Conservation (phyloP, 2,888 invertebrate species). For the Pocota personata region DNA sequence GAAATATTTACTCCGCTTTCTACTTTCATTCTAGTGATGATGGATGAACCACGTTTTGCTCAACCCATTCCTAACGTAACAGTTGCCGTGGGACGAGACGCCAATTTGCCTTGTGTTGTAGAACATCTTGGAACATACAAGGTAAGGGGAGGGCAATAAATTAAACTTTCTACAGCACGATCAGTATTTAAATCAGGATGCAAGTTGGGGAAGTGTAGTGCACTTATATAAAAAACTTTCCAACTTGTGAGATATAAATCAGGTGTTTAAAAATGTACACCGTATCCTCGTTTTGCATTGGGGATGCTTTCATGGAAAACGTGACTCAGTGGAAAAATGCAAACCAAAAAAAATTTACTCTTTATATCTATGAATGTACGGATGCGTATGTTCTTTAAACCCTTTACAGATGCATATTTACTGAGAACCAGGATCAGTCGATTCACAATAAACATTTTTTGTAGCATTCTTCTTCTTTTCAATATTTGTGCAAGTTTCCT, state of each 20-base stretch:
- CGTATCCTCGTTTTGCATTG: not conserved
- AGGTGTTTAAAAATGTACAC: not conserved
- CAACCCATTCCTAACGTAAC: conserved; percentile 97
- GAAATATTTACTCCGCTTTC: conserved; percentile 19
- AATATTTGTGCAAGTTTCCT: too few relatives aligned
- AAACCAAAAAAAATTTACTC: not conserved
- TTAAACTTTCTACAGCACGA: conserved; percentile 30
- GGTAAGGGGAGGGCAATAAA: conserved; percentile 84
- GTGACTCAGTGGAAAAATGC: not conserved
- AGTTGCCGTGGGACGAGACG: conserved; percentile 94
- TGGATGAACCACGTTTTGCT: conserved; percentile 93
- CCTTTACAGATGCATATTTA: too few relatives aligned
- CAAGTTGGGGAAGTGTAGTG: conserved; percentile 9
- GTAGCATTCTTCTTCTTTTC: too few relatives aligned
- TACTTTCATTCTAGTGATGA: conserved; percentile 87
- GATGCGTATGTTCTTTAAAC: too few relatives aligned
- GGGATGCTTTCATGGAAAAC: not conserved
- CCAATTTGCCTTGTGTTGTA: conserved; percentile 94
- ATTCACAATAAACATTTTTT: too few relatives aligned
- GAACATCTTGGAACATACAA: conserved; percentile 95
- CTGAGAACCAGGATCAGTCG: too few relatives aligned
- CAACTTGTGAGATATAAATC: conserved; percentile 6
- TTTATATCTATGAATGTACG: too few relatives aligned
- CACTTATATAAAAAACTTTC: conserved; percentile 5
- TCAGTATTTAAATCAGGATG: conserved; percentile 18